These are phyloP conservation scores for Platichthys stellatus DNA, from an alignment of 2,113 vertebrate species.

Conservation along the genomic window DNA sequence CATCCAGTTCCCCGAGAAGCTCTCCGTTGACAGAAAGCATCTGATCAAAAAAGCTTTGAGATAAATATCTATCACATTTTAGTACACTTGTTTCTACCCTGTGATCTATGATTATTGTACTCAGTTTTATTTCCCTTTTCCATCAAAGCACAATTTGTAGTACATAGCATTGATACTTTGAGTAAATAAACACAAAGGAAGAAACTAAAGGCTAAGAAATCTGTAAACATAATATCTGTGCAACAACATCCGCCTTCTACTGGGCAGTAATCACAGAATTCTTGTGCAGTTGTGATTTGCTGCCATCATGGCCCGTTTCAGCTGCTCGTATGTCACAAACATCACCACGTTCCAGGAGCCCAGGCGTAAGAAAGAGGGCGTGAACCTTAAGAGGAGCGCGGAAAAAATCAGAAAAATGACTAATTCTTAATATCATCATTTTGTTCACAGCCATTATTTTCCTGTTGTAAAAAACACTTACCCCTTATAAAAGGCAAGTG, in stretches of 20 bases:
- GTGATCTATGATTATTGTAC: neutral
- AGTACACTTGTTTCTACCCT: neutral
- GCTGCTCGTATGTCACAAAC: conserved; percentile 88
- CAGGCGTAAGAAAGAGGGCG: conserved; percentile 87
- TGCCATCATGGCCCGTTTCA: conserved; percentile 84
- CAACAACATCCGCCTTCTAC: neutral
- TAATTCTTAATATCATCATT: neutral
- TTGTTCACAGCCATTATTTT: neutral
- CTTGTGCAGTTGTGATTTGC: conserved; percentile 63
- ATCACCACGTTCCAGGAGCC: conserved; percentile 90
- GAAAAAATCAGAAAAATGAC: neutral
- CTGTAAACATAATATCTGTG: conserved; percentile 15
- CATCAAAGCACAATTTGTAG: too few relatives aligned
- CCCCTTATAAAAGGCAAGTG: conserved; percentile 88
- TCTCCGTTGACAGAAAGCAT: conserved; percentile 83
- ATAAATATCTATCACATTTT: conserved; percentile 3
- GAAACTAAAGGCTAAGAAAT: conserved; percentile 10
- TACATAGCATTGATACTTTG: neutral
- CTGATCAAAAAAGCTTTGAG: conserved; percentile 83
- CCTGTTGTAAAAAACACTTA: conserved; percentile 39
- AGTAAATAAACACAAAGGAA: neutral
- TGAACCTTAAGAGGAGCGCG: conserved; percentile 76
- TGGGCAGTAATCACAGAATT: conserved; percentile 53
- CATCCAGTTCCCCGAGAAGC: conserved; percentile 87
- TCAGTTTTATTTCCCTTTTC: neutral